Evolutionary conservation across 1,140 invertebrate genomes (phyloP), one percentile per base, ranked within the genome.

Genomic region (Arctopsyche grandis): DNA sequence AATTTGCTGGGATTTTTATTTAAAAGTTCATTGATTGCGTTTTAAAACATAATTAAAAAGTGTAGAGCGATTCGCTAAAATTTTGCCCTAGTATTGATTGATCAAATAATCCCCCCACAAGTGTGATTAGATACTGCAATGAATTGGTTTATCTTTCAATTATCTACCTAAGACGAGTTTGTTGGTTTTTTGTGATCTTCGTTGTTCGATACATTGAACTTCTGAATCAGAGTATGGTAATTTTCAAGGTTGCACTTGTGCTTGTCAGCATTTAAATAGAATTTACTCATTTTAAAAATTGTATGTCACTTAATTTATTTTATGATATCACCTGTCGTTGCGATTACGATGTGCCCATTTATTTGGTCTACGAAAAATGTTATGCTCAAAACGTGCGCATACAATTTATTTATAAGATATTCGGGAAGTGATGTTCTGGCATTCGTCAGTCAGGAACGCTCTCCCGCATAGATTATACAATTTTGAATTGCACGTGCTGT

Each of bases 381-480:
- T 14, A 38, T 16, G 48, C 48, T 14, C 48, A 3, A 52, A 52
- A 52, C 48, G 21, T 21, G 21, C 10, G 21, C 63, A 22, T 24
- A 66, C 63, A 14, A 22, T 66, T 66, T 24, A 26, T 26, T 12
- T 26, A 22, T 24, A 26, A 19, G 63, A 48, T 38, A 71, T 21
- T 71, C 69, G 44, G 69, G 69, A 71, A 71, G 44, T 48, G 16
- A 71, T 48, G 69, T 44, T 71, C 69, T 71, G 69, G 69, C 69
- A 38, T 71, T 71, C 69, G 69, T 71, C 69, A 71, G 38, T 71
- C 38, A 10, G 7, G n/a, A 7, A 44, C 21, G 29, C 69, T 24
- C 69, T 71, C 69, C 38, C 16, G 69, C 69, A 12, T 71, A 48
- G 69, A 46, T 71, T 69, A 38, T 38, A n/a, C 21, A 44, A 69